These are phyloP conservation scores for Cetoscarus ocellatus DNA, from an alignment of 2,797 vertebrate species.

Conservation along the genomic window DNA sequence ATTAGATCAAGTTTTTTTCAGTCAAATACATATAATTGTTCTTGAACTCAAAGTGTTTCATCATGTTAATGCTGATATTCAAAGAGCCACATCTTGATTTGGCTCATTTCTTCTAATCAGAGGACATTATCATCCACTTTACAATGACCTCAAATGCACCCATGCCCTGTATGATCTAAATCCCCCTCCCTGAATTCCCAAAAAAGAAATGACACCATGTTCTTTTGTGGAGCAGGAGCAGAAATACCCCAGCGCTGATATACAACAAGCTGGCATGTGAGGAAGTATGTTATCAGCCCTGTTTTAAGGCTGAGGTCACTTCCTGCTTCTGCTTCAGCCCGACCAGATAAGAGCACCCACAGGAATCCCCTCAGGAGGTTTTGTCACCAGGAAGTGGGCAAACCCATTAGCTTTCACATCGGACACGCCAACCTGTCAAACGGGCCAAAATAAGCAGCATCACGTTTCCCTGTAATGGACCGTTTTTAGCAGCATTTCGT, in stretches of 20 bases:
- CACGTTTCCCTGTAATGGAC: constrained; percentile 55
- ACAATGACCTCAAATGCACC: constrained; percentile 15
- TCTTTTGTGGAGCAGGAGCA: constrained; percentile 62
- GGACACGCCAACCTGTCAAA: constrained; percentile 48
- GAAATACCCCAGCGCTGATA: constrained; percentile 37
- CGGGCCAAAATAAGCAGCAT: constrained; percentile 65
- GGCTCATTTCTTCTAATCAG: constrained; percentile 4
- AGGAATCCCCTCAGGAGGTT: constrained; percentile 56
- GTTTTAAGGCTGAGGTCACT: constrained; percentile 76
- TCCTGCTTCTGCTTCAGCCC: constrained; percentile 72
- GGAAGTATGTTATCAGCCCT: constrained; percentile 62
- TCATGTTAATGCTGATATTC: background rate
- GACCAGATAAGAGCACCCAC: constrained; percentile 73
- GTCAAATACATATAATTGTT: background rate
- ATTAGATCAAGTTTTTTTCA: no score
- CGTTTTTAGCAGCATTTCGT: constrained; percentile 30
- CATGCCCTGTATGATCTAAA: constrained; percentile 45
- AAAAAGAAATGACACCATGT: constrained; percentile 57
- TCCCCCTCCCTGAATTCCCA: constrained; percentile 24
- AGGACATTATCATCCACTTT: background rate
- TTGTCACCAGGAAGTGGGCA: constrained; percentile 77
- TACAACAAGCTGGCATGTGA: constrained; percentile 34
- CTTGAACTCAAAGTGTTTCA: background rate
- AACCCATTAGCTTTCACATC: constrained; percentile 63
- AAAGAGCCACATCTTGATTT: background rate